Conservation (phyloP, 2,888 invertebrate genomes). For the Phania funesta region DNA sequence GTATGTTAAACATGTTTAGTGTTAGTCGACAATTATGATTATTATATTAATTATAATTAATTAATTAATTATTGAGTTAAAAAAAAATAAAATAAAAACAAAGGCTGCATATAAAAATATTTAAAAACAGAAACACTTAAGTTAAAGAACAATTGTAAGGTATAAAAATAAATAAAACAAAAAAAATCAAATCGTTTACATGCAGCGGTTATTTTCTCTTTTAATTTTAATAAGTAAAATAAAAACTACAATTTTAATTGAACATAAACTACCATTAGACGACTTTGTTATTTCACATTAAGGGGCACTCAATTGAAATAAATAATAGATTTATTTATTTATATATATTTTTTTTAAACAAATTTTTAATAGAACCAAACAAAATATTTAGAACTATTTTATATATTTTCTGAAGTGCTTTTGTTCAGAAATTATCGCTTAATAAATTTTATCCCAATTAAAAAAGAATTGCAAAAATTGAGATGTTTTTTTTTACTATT, state of each 20-base stretch:
- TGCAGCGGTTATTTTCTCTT: conserved; percentile 59
- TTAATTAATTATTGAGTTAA: conserved; percentile 58
- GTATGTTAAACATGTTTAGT: conserved; percentile 68
- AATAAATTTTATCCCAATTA: too few relatives aligned
- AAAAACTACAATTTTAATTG: conserved; percentile 66
- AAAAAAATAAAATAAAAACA: conserved; percentile 38
- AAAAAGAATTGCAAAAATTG: too few relatives aligned
- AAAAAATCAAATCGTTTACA: conserved; percentile 60
- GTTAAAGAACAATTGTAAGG: conserved; percentile 53
- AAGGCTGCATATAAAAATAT: conserved; percentile 62
- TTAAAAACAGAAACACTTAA: conserved; percentile 38
- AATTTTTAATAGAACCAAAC: too few relatives aligned
- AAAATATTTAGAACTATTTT: too few relatives aligned
- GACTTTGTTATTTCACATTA: neutral
- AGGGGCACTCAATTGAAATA: too few relatives aligned
- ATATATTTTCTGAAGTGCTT: too few relatives aligned
- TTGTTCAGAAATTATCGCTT: too few relatives aligned
- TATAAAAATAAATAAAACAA: conserved; percentile 31
- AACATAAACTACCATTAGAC: conserved; percentile 53
- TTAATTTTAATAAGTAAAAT: conserved; percentile 63
- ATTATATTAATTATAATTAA: conserved; percentile 54
- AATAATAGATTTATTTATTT: too few relatives aligned
- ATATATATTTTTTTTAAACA: too few relatives aligned
- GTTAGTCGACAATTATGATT: conserved; percentile 62
- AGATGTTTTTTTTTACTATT: too few relatives aligned